Evolutionary conservation across 2,113 vertebrate species (phyloP).

Genomic region (Cinclus cinclus): DNA sequence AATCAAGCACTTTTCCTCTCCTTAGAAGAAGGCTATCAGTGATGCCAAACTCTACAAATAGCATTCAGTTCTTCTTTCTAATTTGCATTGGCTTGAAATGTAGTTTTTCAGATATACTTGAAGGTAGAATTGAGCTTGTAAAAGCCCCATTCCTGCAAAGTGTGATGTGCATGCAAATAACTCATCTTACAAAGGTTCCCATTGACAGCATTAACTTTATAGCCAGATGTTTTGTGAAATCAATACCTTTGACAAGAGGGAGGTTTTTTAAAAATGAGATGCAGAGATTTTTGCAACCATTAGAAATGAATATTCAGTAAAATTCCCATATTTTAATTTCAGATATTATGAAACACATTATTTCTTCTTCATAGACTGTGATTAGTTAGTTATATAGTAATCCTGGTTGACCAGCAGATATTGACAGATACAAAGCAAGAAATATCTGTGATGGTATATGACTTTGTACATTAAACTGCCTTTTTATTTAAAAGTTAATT

Average conservation of each 20-base stretch:
- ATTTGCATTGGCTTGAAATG: constrained; percentile 24
- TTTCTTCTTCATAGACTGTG: background rate
- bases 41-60: constrained; percentile 1
- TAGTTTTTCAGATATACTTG: constrained; percentile 20
- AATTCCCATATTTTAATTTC: background rate
- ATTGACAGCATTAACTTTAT: background rate
- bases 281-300: background rate
- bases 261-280: background rate
- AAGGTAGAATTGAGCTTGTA: constrained; percentile 15
- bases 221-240: constrained; percentile 7
- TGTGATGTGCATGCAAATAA: background rate
- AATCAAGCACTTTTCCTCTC: background rate
- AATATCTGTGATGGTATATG: background rate
- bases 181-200: background rate
- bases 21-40: background rate
- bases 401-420: background rate
- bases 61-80: background rate
- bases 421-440: background rate
- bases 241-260: background rate
- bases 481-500: background rate
- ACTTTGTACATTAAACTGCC: background rate
- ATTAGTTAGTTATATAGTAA: background rate
- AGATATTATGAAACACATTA: background rate
- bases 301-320: background rate
- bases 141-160: background rate